Evolutionary conservation across 2,888 invertebrate genomes (phyloP), one percentile per base, ranked within the genome.

Genomic region (Dichetophora obliterata): DNA sequence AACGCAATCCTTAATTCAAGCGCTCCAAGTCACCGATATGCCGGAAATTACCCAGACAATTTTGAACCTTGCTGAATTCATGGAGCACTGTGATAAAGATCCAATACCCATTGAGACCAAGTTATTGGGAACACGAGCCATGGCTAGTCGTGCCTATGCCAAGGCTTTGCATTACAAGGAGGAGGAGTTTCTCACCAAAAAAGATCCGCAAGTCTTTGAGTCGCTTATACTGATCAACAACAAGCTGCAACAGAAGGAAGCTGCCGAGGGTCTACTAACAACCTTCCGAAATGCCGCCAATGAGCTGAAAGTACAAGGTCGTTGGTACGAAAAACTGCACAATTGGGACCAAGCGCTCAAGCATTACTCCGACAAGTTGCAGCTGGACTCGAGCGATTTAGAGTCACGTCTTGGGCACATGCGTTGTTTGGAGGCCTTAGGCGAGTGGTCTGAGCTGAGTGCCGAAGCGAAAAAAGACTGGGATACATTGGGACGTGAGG

Each of bases 241-340:
- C 88, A 99, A 99, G 89, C 90, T 99, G 37, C 98, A 99, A 86
- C 98, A 99, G 86, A 97, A 98, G 79, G 99, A 99, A 89, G 98
- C 99, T 0, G 99, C 99, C 0, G 96, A 97, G 84, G 99, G 99
- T 75, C 90, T 97, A 2, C 89, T 99, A 4, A 96, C 96, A 92
- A 94, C 92, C 24, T 93, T 95, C 84, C 93, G 94, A 34, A 93
- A 92, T 79, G 92, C 93, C 0, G 92, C 92, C 0, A 92, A 93
- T 81, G 91, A 92, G 19, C 91, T 87, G 4, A 89, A 89, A 54
- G 89, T 88, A 88, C 94, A 96, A 88, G 97, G 98, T 66, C 92
- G 97, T 8, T 99, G 99, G 99, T 98, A 98, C 88, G 99, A 99
- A 88, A 99, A 99, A 89, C 91, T 99, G 1, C 98, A 99, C 89